Base-by-base conservation (phyloP, 2,113 vertebrate genomes). In the Notothenia rossii region DNA sequence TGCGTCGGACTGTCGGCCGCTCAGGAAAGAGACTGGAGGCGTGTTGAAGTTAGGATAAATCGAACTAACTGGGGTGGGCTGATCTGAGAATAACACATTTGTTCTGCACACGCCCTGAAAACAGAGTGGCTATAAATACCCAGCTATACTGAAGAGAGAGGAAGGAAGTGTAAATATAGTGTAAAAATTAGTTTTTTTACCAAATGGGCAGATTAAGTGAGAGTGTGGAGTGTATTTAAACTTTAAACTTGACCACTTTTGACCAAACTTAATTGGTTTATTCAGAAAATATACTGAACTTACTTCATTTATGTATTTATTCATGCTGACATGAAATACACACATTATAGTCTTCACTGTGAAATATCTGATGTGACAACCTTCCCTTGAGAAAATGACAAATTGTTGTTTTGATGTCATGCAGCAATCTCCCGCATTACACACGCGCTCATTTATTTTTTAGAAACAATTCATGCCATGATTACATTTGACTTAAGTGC, bases 1-100 rank as follows among this genome's bases (percentile, higher is more conserved):
- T 29, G 60, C 64, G 76, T 58, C 50, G 10, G 59, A 70, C 45
- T 74, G 86, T 79, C 63, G 51, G 77, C 50, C 49, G 22, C 7
- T 82, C 87, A 89, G 91, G 90, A 93, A 92, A 86, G 75, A 76
- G 74, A 86, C 66, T 75, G 5, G 69, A 83, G 58, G 78, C 75
- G 7, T 72, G 78, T 61, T 86, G 64, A 75, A 73, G 83, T 77
- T 20, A 22, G 77, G 58, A 70, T 60, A 63, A 71, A 88, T 13
- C 60, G 45, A n/a, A 48, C 18, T 5, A 48, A 17, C 45, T 66
- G 1, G 33, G 22, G 61, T 0, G 64, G 50, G 68, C 55, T 75
- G 74, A 67, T 77, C 60, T 74, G 71, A 74, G 51, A 79, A 79
- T 43, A 89, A 81, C 53, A 82, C 61, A 25, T 86, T 82, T 89